Base-by-base conservation (phyloP, 92 coral and sea anemone genomes). In the Diadumene lineata region DNA sequence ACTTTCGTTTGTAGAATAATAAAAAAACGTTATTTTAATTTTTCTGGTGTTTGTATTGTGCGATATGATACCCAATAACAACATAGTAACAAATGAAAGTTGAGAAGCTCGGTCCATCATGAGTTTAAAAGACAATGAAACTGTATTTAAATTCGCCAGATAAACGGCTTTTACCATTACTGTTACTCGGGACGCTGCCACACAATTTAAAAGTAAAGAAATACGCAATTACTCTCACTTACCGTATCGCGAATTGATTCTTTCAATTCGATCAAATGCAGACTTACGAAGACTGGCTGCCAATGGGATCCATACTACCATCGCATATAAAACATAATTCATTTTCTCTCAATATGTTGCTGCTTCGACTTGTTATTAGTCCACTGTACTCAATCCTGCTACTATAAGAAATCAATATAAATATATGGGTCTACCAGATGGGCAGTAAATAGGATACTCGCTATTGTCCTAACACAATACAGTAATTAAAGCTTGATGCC, bases 261-360 rank as follows among this genome's bases (percentile, higher is more conserved):
- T 74, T 43, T 80, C 82, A 67, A 87, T 87, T 73, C 83, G 64
- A 32, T 83, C 92, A 87, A 87, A 87, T 4, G 92, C 92, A 31
- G 85, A 53, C 58, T 53, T 53, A 53, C 21, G 58, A 53, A 21
- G n/a, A 53, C 21, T 21, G 18, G 58, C 10, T 3, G 24, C 19
- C 58, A 21, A 2, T 53, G 58, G 10, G 19, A 3, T 3, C 19
- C 10, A 13, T 21, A 15, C 10, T 21, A 16, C 4, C 19, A 53
- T 3, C 19, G 19, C 19, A 4, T 6, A 53, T 16, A 53, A 16
- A 53, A 53, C 19, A 53, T 23, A 53, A 53, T 13, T 53, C 58
- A 53, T 53, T 53, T 53, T 53, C 8, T 53, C 48, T 15, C 58
- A 23, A 53, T 38, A 6, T 4, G 13, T 4, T 6, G 13, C 6